A percentile compares a stretch with the other conserved stretches of the same genome.
Evolutionary conservation across 2,888 invertebrate species (phyloP).

Genomic region (Anaspis maculata): DNA sequence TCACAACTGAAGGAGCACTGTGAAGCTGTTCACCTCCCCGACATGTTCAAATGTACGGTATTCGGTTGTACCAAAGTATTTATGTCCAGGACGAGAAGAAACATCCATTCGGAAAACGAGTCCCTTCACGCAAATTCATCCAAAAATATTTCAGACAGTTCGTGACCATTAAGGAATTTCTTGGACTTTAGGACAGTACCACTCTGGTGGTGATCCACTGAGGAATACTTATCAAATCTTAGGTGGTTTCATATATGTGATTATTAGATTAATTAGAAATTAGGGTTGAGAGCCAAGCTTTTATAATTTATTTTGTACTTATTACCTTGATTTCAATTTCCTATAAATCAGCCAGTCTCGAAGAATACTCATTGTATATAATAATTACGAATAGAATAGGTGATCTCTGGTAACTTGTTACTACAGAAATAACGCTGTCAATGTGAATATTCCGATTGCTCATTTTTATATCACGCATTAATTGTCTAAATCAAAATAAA

Average conservation of each 20-base stretch:
- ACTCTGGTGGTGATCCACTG: conserved; percentile 39
- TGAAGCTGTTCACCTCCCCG: conserved; percentile 57
- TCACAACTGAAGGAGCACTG: conserved; percentile 63
- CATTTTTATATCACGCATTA: conserved; percentile 26
- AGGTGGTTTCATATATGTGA: conserved; percentile 35
- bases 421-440: conserved; percentile 30
- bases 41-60: conserved; percentile 68
- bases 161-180: conserved; percentile 38
- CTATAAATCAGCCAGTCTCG: conserved; percentile 32
- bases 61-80: conserved; percentile 71
- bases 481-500: conserved; percentile 13
- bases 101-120: conserved; percentile 66
- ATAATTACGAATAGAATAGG: conserved; percentile 24
- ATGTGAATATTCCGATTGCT: conserved; percentile 36
- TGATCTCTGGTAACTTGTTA: conserved; percentile 38
- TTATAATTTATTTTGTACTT: conserved; percentile 27
- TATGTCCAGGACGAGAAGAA: conserved; percentile 68
- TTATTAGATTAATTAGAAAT: conserved; percentile 37
- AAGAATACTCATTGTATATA: conserved; percentile 39
- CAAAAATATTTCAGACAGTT: conserved; percentile 36
- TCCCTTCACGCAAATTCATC: conserved; percentile 42
- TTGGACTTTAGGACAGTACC: conserved; percentile 37
- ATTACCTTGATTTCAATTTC: conserved; percentile 21
- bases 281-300: conserved; percentile 36
- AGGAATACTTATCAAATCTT: conserved; percentile 26